phyloP scores from a whole-genome alignment of 1,140 invertebrate genomes.

The Neuroterus valhalla region DNA sequence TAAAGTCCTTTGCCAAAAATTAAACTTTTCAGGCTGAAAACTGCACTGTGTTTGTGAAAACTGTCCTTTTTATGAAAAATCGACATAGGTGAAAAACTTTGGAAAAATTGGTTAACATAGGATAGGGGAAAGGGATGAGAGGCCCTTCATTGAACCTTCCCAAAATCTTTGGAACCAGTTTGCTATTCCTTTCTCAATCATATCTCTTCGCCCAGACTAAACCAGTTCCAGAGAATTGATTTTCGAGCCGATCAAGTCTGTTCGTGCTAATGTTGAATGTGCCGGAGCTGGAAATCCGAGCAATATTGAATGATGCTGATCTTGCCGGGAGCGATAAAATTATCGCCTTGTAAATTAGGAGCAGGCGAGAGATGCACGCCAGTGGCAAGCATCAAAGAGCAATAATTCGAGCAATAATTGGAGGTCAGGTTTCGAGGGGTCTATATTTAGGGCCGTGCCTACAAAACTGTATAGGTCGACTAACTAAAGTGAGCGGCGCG shows the following conservation, averaged over 20 bases:
- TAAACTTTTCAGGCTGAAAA: too few relatives aligned
- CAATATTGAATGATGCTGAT: conserved; percentile 48
- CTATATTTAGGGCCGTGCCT: conserved; percentile 70
- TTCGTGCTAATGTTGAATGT: too few relatives aligned
- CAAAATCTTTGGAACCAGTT: conserved; percentile 2
- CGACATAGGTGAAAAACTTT: too few relatives aligned
- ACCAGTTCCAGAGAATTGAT: not conserved
- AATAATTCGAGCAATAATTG: conserved; percentile 73
- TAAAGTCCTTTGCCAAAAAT: too few relatives aligned
- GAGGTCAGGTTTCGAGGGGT: conserved; percentile 62
- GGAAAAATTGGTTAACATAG: too few relatives aligned
- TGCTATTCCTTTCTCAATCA: not conserved
- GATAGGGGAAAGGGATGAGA: too few relatives aligned
- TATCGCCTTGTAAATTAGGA: conserved; percentile 55
- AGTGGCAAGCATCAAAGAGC: conserved; percentile 70
- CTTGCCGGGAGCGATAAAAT: conserved; percentile 60
- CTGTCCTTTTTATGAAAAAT: too few relatives aligned
- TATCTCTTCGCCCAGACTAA: not conserved
- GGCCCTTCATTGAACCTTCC: too few relatives aligned
- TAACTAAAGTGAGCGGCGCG: conserved; percentile 47
- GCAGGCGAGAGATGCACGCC: conserved; percentile 51
- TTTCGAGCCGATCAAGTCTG: not conserved
- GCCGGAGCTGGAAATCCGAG: too few relatives aligned
- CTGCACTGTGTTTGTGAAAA: too few relatives aligned
- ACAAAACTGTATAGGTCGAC: conserved; percentile 61